Base-by-base conservation (phyloP, 2,113 vertebrate species). In the Spilogale gracilis region DNA sequence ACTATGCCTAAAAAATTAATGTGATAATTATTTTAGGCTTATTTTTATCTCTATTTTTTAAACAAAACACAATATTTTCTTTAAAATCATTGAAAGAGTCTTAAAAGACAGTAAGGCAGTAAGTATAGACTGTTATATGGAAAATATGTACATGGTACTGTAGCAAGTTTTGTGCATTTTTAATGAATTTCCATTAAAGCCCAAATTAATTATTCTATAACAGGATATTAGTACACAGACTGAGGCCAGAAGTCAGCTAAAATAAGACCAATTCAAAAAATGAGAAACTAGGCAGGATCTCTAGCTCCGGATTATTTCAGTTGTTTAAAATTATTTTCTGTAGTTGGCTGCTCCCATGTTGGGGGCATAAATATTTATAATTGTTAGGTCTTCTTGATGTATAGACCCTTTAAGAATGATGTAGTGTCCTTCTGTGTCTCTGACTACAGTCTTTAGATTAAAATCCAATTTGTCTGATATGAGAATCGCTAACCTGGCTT, bases 241-340 rank as follows among this genome's bases (percentile, higher is more conserved):
- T 38, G 32, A 92, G 38, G 50, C 8, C 9, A 78, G 11, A 78
- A 27, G 6, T 85, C 60, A 89, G 90, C 30, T 78, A 82, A 73
- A 85, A 73, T 43, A 78, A 74, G 12, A 67, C 20, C 56, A 23
- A 60, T 21, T 81, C 25, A 14, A 2, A 67, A 32, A 91, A 81
- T 54, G 3, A 10, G 17, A 95, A 82, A 74, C n/a, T 38, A 85
- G 25, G 87, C 61, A 60, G 21, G 16, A 50, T 89, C 25, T 85
- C 50, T 73, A 73, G 48, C 5, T 58, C 8, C 6, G 63, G 18
- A 27, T 73, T 6, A 84, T 84, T 84, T 65, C 18, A 89, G 27
- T 80, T 67, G 10, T 52, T 94, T 90, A 86, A 87, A 43, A 90
- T 90, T 74, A 90, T 50, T 89, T 96, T 82, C 38, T 38, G 38